Conservation (phyloP, 1,140 invertebrate genomes). For the Drosophila gunungcola region DNA sequence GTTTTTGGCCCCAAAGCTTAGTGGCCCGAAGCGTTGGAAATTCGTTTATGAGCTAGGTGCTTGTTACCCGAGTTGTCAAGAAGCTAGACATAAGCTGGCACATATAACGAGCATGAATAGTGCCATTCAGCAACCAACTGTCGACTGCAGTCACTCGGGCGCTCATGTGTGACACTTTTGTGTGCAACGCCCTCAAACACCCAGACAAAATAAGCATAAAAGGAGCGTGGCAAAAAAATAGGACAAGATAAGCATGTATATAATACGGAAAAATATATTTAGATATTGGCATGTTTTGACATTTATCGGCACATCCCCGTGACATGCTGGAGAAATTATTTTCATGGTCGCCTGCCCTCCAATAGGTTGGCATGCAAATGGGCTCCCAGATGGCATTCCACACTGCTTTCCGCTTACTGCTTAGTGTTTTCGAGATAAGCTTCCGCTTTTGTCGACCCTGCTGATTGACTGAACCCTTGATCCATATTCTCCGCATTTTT, state of each 20-base stretch:
- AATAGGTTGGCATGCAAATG: conserved; percentile 67
- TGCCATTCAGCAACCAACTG: conserved; percentile 34
- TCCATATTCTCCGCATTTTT: conserved; percentile 38
- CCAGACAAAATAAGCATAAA: conserved; percentile 3
- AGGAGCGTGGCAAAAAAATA: not conserved
- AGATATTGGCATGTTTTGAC: conserved; percentile 67
- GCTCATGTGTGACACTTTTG: conserved; percentile 74
- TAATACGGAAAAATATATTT: conserved; percentile 14
- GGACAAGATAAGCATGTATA: conserved; percentile 1
- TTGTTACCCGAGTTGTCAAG: conserved; percentile 25
- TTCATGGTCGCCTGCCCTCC: conserved; percentile 72
- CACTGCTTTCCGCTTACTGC: not conserved
- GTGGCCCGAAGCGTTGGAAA: conserved; percentile 14
- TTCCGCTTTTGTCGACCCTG: conserved; percentile 67
- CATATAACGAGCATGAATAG: conserved; percentile 60
- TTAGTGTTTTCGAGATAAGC: conserved; percentile 57
- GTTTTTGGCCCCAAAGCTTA: not conserved
- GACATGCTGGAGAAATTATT: conserved; percentile 65
- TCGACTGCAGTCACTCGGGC: conserved; percentile 48
- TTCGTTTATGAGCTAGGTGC: conserved; percentile 24
- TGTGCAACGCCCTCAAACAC: conserved; percentile 55
- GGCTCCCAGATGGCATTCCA: conserved; percentile 15
- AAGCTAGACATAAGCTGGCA: conserved; percentile 54
- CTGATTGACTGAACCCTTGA: conserved; percentile 69
- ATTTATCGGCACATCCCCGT: conserved; percentile 62